Conservation (phyloP, 2,797 vertebrate genomes). For the Dendrocincla tyrannina region DNA sequence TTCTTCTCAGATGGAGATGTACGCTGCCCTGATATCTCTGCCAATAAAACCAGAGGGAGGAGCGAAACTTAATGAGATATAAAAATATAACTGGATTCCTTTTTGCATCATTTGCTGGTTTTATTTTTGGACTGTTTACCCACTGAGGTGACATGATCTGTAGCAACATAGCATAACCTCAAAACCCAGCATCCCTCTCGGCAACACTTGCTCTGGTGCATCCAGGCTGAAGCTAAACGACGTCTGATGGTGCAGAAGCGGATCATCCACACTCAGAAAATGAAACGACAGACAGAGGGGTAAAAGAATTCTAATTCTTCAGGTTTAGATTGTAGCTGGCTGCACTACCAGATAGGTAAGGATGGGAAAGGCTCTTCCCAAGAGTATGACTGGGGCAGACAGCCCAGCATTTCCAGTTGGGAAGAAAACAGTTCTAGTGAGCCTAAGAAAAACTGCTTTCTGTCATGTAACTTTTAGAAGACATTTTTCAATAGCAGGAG, state of each 20-base stretch:
- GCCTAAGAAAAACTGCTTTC: constrained; percentile 42
- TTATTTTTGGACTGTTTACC: constrained; percentile 69
- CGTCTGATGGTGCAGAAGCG: constrained; percentile 25
- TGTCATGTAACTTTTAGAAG: background rate
- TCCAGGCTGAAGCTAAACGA: constrained; percentile 63
- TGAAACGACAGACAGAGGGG: constrained; percentile 58
- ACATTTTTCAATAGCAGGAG: background rate
- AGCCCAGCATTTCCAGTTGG: constrained; percentile 39
- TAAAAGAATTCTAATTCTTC: constrained; percentile 61
- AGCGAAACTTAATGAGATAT: constrained; percentile 10
- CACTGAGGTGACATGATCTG: constrained; percentile 68
- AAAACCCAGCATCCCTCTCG: constrained; percentile 56
- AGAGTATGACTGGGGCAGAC: background rate
- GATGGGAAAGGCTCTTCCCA: background rate
- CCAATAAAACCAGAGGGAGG: constrained; percentile 17
- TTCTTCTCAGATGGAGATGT: background rate
- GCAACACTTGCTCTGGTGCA: constrained; percentile 37
- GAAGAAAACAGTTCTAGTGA: constrained; percentile 20
- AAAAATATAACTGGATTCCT: constrained; percentile 66
- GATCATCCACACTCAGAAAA: constrained; percentile 60
- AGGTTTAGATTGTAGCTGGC: constrained; percentile 59
- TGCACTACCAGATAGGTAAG: constrained; percentile 40
- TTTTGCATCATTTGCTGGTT: constrained; percentile 62
- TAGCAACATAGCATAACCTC: constrained; percentile 42
- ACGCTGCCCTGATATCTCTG: background rate